phyloP scores from a whole-genome alignment of 2,888 invertebrate genomes.

The Ochlodes sylvanus region DNA sequence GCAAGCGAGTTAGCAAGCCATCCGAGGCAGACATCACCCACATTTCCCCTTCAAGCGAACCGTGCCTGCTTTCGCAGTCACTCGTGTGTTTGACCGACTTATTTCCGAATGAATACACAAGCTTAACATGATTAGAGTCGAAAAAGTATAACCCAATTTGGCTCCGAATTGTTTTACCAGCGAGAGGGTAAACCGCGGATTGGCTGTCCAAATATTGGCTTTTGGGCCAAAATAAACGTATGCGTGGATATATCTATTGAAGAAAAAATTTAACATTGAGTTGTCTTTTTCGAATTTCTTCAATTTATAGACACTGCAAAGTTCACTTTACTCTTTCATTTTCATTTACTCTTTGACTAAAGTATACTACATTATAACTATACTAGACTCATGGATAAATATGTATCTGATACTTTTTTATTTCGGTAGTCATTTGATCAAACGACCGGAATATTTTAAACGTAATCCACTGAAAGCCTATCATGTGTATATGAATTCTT shows the following conservation, averaged over 20 bases:
- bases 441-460: too few species aligned
- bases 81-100: constrained; percentile 55
- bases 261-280: constrained; percentile 7
- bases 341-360: too few species aligned
- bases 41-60: constrained; percentile 28
- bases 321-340: background rate
- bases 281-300: background rate
- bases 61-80: constrained; percentile 23
- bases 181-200: constrained; percentile 34
- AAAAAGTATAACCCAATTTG: constrained; percentile 38
- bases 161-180: constrained; percentile 32
- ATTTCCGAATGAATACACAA: constrained; percentile 50
- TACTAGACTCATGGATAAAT: too few species aligned
- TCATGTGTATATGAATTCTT: too few species aligned
- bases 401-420: too few species aligned
- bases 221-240: constrained; percentile 23
- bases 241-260: constrained; percentile 9
- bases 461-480: too few species aligned
- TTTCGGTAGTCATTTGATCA: too few species aligned
- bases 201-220: constrained; percentile 33
- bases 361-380: too few species aligned
- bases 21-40: constrained; percentile 21
- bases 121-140: constrained; percentile 38
- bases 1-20: constrained; percentile 14
- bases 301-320: background rate